Evolutionary conservation across 1,140 invertebrate genomes (phyloP).

Genomic region (Zaprionus davidi): DNA sequence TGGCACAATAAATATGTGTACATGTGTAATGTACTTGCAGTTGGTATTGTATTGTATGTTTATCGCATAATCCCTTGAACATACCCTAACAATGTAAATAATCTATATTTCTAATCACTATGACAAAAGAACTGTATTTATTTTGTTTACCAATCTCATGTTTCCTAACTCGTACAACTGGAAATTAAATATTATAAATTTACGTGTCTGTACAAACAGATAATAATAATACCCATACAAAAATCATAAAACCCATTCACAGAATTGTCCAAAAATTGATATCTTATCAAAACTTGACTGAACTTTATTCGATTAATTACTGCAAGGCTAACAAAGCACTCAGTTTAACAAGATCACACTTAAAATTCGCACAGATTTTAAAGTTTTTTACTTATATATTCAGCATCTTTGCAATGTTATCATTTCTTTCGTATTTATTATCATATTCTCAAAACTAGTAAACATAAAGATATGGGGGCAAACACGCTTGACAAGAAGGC

Average conservation of each 20-base stretch:
- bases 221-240: background rate
- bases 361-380: background rate
- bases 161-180: background rate
- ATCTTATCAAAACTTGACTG: background rate
- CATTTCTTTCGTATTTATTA: constrained; percentile 12
- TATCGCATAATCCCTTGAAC: background rate
- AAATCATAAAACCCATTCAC: background rate
- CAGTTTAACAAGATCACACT: background rate
- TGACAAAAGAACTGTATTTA: background rate
- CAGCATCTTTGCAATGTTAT: background rate
- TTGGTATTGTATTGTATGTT: constrained; percentile 5
- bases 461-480: constrained; percentile 19
- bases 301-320: background rate
- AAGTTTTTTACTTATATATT: background rate
- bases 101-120: background rate
- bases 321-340: background rate
- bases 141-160: background rate
- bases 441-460: background rate
- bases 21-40: background rate
- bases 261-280: background rate
- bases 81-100: background rate
- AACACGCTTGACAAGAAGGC: constrained; percentile 10
- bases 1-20: background rate
- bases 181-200: too few species aligned
- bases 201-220: background rate